Conservation (phyloP, 1,140 invertebrate species). For the Heliconius nattereri region DNA sequence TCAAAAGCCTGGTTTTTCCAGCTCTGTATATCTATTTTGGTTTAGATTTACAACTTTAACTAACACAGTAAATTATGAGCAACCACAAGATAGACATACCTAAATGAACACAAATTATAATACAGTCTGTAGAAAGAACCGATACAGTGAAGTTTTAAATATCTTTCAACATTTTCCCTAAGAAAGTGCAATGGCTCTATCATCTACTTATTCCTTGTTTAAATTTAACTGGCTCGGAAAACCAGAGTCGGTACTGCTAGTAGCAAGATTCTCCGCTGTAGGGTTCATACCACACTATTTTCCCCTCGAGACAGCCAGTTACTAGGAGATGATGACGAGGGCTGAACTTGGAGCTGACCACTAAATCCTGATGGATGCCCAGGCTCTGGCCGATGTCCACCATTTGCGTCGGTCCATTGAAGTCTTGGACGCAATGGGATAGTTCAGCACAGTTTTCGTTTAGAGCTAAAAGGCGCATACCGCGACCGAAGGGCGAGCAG, state of each 20-base stretch:
- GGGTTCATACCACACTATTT: conserved; percentile 95
- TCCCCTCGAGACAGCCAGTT: conserved; percentile 92
- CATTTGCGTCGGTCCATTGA: conserved; percentile 61
- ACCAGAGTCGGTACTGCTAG: conserved; percentile 26
- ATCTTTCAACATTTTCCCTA: conserved; percentile 30
- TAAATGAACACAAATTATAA: conserved; percentile 30
- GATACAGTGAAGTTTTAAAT: conserved; percentile 44
- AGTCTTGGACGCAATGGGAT: conserved; percentile 84
- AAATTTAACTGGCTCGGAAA: neutral
- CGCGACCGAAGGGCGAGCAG: conserved; percentile 93
- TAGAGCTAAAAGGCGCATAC: conserved; percentile 91
- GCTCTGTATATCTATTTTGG: neutral
- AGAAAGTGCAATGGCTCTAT: neutral
- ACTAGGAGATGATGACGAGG: conserved; percentile 92
- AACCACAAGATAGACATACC: conserved; percentile 16
- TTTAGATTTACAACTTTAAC: conserved; percentile 3
- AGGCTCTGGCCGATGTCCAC: conserved; percentile 86
- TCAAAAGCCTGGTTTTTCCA: conserved; percentile 22
- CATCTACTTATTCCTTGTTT: neutral
- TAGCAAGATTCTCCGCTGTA: conserved; percentile 66
- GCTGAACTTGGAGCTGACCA: conserved; percentile 95
- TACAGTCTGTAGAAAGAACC: conserved; percentile 25
- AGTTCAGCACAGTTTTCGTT: conserved; percentile 90
- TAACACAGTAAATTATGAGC: neutral
- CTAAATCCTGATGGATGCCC: conserved; percentile 89